These are phyloP conservation scores for Mesembrinibis cayennensis DNA, from an alignment of 2,113 vertebrate species.

Conservation along the genomic window DNA sequence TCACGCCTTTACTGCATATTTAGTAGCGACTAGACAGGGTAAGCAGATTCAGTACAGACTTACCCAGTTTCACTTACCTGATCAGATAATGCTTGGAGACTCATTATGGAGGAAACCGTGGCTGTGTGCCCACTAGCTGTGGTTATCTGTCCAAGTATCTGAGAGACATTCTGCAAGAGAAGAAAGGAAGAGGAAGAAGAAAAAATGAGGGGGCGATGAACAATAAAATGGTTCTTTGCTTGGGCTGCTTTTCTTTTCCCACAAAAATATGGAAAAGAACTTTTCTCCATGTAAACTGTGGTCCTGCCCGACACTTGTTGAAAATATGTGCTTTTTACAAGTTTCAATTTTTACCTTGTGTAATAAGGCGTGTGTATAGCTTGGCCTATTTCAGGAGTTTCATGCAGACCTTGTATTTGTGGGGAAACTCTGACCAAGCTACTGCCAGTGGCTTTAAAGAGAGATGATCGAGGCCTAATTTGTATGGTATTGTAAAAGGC, in stretches of 20 bases:
- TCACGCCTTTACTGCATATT: not conserved
- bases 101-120: not conserved
- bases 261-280: not conserved
- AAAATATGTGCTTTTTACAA: not conserved
- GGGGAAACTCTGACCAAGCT: not conserved
- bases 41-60: not conserved
- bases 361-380: not conserved
- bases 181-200: not conserved
- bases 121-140: not conserved
- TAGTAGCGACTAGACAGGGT: not conserved
- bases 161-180: slow-evolving; percentile 7
- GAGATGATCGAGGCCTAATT: not conserved
- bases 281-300: not conserved
- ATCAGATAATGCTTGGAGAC: not conserved
- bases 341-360: not conserved
- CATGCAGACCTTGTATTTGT: not conserved
- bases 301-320: not conserved
- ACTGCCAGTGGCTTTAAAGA: not conserved
- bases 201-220: not conserved
- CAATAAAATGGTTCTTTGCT: not conserved
- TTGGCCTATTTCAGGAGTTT: not conserved
- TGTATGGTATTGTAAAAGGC: not conserved
- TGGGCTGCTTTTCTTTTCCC: not conserved
- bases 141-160: slow-evolving; percentile 1
- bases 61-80: not conserved